Base-by-base conservation (phyloP, 2,888 invertebrate genomes). In the Ypsolopha scabrella region DNA sequence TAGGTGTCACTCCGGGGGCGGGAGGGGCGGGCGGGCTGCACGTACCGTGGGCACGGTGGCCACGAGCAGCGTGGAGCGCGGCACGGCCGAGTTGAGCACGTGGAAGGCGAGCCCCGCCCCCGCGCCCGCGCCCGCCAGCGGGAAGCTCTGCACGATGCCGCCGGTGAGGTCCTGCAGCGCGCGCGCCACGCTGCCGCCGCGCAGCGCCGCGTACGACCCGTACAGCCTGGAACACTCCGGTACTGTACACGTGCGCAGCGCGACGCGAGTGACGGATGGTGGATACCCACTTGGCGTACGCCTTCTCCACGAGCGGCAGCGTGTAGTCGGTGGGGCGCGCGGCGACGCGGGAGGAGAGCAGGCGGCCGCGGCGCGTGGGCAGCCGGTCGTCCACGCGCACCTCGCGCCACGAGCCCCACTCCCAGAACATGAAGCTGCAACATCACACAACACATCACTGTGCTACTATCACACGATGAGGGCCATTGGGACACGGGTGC, bases 341-440 rank as follows among this genome's bases (percentile, higher is more conserved):
- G 14, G 87, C 82, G n/a, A 82, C 80, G 60, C 90, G 90, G 1
- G 88, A 78, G 59, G 90, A 90, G 39, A 91, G 82, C 6, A 92
- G 83, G 49, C 89, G 75, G 45, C 90, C 90, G 58, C 89, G 45
- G 9, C 51, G n/a, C 9, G 91, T 90, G 44, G 94, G 94, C 62
- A 94, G 82, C 61, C 90, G 87, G 76, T 94, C 94, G 76, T 94
- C 94, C 52, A 94, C 89, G 34, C 90, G 72, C 51, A 94, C 88
- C 67, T 93, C 93, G 57, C 89, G 89, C 93, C 93, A 94, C 65
- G 89, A 88, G 7, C 93, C 93, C 73, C 92, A 94, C 76, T 92
- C 92, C 94, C 94, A 94, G 76, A 94, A 93, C 36, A 90, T 80
- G 76, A 93, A 93, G 71, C 91, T 91, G 73, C 41, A 70, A 70